Evolutionary conservation across 2,888 invertebrate genomes (phyloP).

Genomic region (Agriopis leucophaearia): DNA sequence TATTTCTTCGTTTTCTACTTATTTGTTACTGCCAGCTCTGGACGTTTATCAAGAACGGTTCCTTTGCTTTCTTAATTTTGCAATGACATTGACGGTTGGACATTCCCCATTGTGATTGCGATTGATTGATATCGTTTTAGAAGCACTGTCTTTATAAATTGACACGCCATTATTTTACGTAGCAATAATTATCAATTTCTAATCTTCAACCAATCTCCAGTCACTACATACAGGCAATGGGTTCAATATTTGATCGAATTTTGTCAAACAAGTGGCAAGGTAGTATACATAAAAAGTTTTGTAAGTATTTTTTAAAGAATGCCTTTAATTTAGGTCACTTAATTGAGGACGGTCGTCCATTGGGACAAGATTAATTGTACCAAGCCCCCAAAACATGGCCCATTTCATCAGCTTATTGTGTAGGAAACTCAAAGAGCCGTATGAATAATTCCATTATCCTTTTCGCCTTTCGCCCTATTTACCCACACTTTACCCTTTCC

Average conservation of each 20-base stretch:
- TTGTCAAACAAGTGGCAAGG: neutral
- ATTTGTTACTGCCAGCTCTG: slow-evolving; percentile 33
- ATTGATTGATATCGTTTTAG: slow-evolving; percentile 28
- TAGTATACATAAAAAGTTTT: neutral
- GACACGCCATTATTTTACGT: slow-evolving; percentile 13
- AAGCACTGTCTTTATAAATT: slow-evolving; percentile 10
- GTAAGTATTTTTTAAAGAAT: slow-evolving; percentile 32
- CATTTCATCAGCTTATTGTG: slow-evolving; percentile 40
- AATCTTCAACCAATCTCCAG: neutral
- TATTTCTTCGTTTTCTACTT: slow-evolving; percentile 28
- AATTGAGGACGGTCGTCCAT: slow-evolving; percentile 49
- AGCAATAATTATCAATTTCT: neutral
- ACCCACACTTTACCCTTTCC: slow-evolving; percentile 54
- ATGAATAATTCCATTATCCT: slow-evolving; percentile 47
- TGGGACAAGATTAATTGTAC: slow-evolving; percentile 52
- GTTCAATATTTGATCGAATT: no score
- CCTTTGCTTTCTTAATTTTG: slow-evolving; percentile 35
- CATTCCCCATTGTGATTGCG: slow-evolving; percentile 28
- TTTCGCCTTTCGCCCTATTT: slow-evolving; percentile 46
- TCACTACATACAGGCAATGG: neutral
- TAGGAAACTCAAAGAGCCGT: slow-evolving; percentile 29
- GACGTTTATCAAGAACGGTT: slow-evolving; percentile 18
- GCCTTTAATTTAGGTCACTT: slow-evolving; percentile 44
- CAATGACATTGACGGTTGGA: slow-evolving; percentile 30
- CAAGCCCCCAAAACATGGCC: slow-evolving; percentile 48